These are phyloP conservation scores for Ptychobarbus kaznakovi DNA, from an alignment of 2,797 vertebrate genomes.

Conservation along the genomic window DNA sequence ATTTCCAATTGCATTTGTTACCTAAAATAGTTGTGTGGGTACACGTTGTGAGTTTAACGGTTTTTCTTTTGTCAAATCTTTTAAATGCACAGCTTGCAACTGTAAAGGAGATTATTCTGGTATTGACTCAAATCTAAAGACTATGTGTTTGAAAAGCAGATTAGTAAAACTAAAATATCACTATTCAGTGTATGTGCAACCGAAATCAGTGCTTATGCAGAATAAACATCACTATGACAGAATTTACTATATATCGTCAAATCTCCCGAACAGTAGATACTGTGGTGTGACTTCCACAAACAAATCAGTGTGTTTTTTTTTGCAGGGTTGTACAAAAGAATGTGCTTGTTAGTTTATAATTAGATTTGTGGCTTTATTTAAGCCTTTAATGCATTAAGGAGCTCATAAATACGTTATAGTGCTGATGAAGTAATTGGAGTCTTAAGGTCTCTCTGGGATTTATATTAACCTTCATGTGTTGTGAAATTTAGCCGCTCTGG, in stretches of 20 bases:
- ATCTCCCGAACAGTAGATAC: not conserved
- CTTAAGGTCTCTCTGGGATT: constrained; percentile 48
- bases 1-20: not conserved
- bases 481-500: not conserved
- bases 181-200: not conserved
- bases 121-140: not conserved
- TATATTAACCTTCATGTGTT: constrained; percentile 40
- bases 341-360: constrained; percentile 16
- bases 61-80: not conserved
- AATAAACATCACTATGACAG: not conserved
- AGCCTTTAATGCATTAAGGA: constrained; percentile 37
- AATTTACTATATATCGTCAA: not conserved
- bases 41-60: not conserved
- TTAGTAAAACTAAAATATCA: not conserved
- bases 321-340: constrained; percentile 2
- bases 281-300: not conserved
- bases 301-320: not conserved
- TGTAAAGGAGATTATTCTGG: not conserved
- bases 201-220: not conserved
- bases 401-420: constrained; percentile 29
- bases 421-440: constrained; percentile 57
- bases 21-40: not conserved
- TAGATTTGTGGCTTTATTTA: constrained; percentile 37
- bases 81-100: not conserved
- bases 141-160: not conserved